Evolutionary conservation across 1,140 invertebrate species (phyloP), one percentile per base, ranked within the genome.

Genomic region (Panagrolaimus sp.): DNA sequence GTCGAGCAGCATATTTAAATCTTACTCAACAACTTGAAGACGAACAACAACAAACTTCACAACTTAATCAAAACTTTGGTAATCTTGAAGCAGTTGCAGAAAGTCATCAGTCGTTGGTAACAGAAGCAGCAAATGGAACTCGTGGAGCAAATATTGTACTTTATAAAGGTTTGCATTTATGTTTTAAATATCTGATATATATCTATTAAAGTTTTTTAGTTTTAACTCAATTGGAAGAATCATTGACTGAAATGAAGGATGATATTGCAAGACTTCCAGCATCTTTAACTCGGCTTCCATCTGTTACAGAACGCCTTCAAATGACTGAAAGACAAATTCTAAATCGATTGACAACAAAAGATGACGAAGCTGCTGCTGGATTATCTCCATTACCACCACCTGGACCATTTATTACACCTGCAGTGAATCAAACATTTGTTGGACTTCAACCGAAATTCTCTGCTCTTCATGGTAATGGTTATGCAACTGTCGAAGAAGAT

Each of bases 181-280:
- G 70, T 43, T 68, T 48, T 45, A 46, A 63, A 2, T 52, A 70
- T 69, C 26, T 43, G 43, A 63, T 21, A 52, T 24, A 21, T n/a
- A 71, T 47, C n/a, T 44, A 55, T 44, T 21, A n/a, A 58, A 44
- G 76, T 10, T 71, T 84, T 67, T 74, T 90, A 91, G 93, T 98
- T 72, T 86, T 99, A 73, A 98, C 97, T 85, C 96, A 99, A 84
- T 85, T 99, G 81, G 96, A 99, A 84, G 96, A 99, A 84, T 85
- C 99, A 64, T 84, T 99, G 45, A 95, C 92, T 45, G 96, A 99
- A 84, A 99, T 99, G 96, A 99, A 99, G 86, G 95, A 93, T 24
- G 96, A 99, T 84, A 95, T 99, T 52, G 94, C 92, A 65, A 89
- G 95, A 66, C 86, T 99, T 76, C 96, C 96, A 21, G 93, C 94